Percentiles rank a stretch among this genome's conserved stretches.
Evolutionary conservation across 2,888 invertebrate genomes (phyloP).

Genomic region (Drosophila macrothrix): DNA sequence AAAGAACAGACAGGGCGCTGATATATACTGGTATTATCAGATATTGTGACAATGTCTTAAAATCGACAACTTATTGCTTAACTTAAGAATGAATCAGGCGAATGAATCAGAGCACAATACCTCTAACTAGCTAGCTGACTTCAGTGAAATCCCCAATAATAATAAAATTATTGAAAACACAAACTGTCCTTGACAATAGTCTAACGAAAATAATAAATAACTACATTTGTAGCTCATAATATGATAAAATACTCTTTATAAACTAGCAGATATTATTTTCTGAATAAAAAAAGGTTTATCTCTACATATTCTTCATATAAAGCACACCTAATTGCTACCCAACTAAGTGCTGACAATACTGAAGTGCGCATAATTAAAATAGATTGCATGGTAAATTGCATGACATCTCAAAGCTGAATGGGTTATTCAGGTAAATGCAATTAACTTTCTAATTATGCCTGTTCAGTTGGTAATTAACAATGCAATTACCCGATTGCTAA

Average conservation of each 20-base stretch:
- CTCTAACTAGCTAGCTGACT: background rate
- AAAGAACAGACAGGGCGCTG: background rate
- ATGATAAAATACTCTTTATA: background rate
- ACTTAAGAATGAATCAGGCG: background rate
- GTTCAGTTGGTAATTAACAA: constrained; percentile 9
- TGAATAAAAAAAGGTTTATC: background rate
- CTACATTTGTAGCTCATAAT: background rate
- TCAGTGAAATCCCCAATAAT: background rate
- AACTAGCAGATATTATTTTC: background rate
- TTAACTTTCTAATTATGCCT: constrained; percentile 21
- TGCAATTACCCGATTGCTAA: constrained; percentile 1
- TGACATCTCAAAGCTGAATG: background rate
- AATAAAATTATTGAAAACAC: background rate
- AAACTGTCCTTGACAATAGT: background rate
- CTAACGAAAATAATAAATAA: background rate
- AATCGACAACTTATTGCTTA: background rate
- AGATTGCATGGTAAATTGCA: background rate
- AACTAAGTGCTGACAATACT: background rate
- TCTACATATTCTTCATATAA: background rate
- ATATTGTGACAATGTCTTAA: background rate
- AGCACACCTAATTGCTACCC: background rate
- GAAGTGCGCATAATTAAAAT: background rate
- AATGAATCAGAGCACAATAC: background rate
- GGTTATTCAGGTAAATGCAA: background rate
- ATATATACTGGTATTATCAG: background rate